Conservation (phyloP, 2,888 invertebrate genomes). For the Linhomoeus sp. region DNA sequence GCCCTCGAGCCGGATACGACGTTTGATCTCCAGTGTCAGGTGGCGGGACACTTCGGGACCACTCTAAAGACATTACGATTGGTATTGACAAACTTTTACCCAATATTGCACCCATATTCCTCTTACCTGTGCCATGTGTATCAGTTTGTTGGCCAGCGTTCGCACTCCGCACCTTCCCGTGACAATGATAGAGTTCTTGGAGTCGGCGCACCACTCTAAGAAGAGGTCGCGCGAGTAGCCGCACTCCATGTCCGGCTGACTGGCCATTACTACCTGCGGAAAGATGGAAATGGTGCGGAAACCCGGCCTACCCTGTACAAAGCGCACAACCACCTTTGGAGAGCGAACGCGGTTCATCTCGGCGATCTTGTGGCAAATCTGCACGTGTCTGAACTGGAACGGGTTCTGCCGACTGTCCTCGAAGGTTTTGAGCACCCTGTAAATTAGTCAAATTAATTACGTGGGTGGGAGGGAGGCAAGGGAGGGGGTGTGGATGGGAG, state of each 20-base stretch:
- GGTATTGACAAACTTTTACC: too few relatives aligned
- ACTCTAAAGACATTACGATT: too few relatives aligned
- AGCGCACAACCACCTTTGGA: conserved; percentile 44
- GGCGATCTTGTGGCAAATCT: conserved; percentile 70
- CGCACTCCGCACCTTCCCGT: conserved; percentile 47
- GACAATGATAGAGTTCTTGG: conserved; percentile 78
- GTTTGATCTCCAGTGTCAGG: conserved; percentile 26
- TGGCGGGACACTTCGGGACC: neutral
- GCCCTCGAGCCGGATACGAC: conserved; percentile 38
- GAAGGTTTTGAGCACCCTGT: conserved; percentile 15
- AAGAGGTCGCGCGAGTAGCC: conserved; percentile 88
- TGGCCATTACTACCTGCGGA: conserved; percentile 63
- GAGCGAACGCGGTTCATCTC: conserved; percentile 66
- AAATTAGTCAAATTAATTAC: too few relatives aligned
- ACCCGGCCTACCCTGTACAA: neutral
- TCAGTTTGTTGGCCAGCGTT: conserved; percentile 36
- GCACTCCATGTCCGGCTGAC: conserved; percentile 77
- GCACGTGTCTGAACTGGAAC: conserved; percentile 77
- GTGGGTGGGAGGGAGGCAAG: neutral
- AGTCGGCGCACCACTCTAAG: conserved; percentile 71
- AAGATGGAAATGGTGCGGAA: neutral
- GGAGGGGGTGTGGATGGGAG: too few relatives aligned
- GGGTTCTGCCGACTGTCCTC: conserved; percentile 47
- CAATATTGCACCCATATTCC: too few relatives aligned
- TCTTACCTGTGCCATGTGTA: conserved; percentile 20